A percentile compares a stretch with the other conserved stretches of the same genome.
Conservation (phyloP, 1,140 invertebrate species). For the Microvelia longipes region DNA sequence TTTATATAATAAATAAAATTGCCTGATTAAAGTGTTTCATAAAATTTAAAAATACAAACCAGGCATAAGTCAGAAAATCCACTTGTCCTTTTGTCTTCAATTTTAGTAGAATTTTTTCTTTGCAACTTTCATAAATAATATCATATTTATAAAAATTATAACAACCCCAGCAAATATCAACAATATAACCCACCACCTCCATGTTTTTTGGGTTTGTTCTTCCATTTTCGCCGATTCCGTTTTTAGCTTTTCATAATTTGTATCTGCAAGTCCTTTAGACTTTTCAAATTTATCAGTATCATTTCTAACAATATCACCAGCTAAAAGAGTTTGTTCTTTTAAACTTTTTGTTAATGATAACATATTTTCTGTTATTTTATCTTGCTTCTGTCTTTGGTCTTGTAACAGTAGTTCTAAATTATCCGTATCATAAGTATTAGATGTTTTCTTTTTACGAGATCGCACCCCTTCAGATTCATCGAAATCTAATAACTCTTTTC, state of each 20-base stretch:
- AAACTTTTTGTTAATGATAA: not conserved
- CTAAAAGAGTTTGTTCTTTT: not conserved
- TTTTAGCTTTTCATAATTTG: not conserved
- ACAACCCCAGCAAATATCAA: not conserved
- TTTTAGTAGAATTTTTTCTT: not conserved
- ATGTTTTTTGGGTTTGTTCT: not conserved
- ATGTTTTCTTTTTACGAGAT: not conserved
- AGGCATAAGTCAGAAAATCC: too few species aligned
- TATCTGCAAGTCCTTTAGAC: not conserved
- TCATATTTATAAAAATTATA: not conserved
- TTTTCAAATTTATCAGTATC: not conserved
- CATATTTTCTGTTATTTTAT: not conserved
- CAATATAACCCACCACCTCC: not conserved
- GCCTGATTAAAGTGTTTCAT: too few species aligned
- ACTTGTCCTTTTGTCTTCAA: too few species aligned
- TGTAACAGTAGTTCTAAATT: not conserved
- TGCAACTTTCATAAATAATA: conserved; percentile 1
- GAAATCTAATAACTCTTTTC: not conserved
- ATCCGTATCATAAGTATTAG: not conserved
- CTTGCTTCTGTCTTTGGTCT: not conserved
- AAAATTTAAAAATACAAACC: too few species aligned
- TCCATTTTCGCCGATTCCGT: not conserved
- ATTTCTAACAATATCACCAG: not conserved
- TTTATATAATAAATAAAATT: too few species aligned
- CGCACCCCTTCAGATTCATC: not conserved